Base-by-base conservation (phyloP, 2,888 invertebrate species). In the Saturnia pavonia region DNA sequence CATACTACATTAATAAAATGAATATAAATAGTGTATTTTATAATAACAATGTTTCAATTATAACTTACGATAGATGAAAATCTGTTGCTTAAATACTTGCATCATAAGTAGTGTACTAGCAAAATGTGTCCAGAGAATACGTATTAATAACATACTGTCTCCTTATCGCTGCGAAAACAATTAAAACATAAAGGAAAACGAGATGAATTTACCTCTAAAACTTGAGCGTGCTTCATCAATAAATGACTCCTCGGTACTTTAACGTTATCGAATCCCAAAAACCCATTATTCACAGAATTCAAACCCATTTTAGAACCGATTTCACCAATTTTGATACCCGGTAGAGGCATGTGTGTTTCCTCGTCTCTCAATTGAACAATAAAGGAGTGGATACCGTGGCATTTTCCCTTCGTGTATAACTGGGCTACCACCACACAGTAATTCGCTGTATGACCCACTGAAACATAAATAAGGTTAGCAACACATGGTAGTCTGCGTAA, bases 391-490 rank as follows among this genome's bases (percentile, higher is more conserved):
- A 98, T 96, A 0, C 99, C 99, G 81, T 97, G 96, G 82, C 96
- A 96, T 84, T 96, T 90, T 0, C 97, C 97, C 78, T 96, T 95
- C 0, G 97, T 97, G 81, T 97, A 96, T 22, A 99, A 93, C 85
- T 99, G 98, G 0, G 99, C 99, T 75, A 99, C 95, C 0, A 99
- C 97, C 48, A 99, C 94, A 6, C 98, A 97, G 90, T 98, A 96
- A 90, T 98, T 99, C 0, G 97, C 96, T 6, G 98, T 97, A 45
- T 98, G 98, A 0, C 98, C 99, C 95, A 99, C 98, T 98, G 86
- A 19, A 82, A 72, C 8, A 66, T 19, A 27, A 60, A 25, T 60
- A 60, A 22, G 22, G 54, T 54, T 25, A 51, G 8, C 11, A 25
- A 4, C 2, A 6, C 1, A 51, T 16, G 45, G 4, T 45, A 16